Percentiles rank a stretch among this genome's conserved stretches.
phyloP scores from a whole-genome alignment of 1,140 invertebrate genomes.

The Ctenoplectra terminalis region DNA sequence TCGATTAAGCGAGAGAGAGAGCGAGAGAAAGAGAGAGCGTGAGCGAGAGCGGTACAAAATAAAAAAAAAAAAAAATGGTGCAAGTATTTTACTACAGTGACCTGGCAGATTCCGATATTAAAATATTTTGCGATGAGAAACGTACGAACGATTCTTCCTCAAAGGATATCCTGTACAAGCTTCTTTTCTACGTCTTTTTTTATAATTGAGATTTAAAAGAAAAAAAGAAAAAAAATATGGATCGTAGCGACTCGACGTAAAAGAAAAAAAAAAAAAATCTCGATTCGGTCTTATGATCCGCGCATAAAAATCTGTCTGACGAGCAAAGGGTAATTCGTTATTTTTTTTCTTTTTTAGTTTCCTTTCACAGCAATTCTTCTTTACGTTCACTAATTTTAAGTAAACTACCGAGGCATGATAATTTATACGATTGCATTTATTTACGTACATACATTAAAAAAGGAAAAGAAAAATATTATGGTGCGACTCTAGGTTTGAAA shows the following conservation, averaged over 20 bases:
- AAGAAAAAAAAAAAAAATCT: no score
- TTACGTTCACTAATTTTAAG: constrained; percentile 14
- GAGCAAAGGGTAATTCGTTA: not conserved
- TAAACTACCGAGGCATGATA: not conserved
- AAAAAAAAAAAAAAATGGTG: constrained; percentile 36
- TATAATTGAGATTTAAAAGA: constrained; percentile 14
- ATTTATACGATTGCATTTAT: constrained; percentile 28
- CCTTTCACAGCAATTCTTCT: not conserved
- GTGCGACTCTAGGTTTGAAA: not conserved
- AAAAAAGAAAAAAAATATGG: not conserved
- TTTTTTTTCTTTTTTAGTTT: not conserved
- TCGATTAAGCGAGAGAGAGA: not conserved
- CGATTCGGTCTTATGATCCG: not conserved
- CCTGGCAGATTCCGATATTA: constrained; percentile 57
- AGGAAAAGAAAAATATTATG: no score
- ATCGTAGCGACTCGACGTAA: not conserved
- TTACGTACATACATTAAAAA: not conserved
- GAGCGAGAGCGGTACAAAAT: constrained; percentile 6
- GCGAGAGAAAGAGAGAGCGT: not conserved
- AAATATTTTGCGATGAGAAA: constrained; percentile 43
- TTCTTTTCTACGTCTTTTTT: constrained; percentile 27
- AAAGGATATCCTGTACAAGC: constrained; percentile 3
- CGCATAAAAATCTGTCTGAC: not conserved
- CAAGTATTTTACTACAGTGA: constrained; percentile 55
- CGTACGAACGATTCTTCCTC: constrained; percentile 20